Base-by-base conservation (phyloP, 1,140 invertebrate genomes). In the Trichomalopsis sarcophagae region DNA sequence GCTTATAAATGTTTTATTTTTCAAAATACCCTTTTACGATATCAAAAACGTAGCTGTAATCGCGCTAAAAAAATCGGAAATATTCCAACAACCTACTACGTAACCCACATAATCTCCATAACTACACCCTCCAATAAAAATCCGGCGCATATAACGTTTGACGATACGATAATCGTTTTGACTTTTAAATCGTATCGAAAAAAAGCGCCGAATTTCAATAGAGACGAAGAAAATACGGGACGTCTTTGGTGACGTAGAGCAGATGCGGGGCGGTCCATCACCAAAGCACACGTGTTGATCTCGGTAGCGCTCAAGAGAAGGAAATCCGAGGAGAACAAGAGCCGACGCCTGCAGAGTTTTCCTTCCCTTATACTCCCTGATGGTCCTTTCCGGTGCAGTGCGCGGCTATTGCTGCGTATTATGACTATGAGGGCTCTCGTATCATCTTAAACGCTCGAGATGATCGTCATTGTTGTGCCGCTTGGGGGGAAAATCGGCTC, bases 171-270 rank as follows among this genome's bases (percentile, higher is more conserved):
- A 30, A 71, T 30, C 44, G 74, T 9, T 47, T n/a, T 2, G 74
- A 76, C 74, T 76, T 76, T 76, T 44, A 76, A 50, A 77, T 50
- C n/a, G 27, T 36, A 27, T 77, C 14, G 27, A 62, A 62, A 17
- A 62, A 62, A n/a, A n/a, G 21, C 55, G 55, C 55, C 55, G 55
- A 62, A 30, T 73, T 73, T 73, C 69, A 36, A 21, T 36, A 33
- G 10, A 73, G 17, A 33, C 23, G 69, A 10, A 73, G 27, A 73
- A 36, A 73, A 73, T 73, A 73, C 27, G 33, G 69, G 69, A 30
- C 69, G 27, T 11, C 69, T 11, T 44, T 2, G 69, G 69, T 73
- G 33, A 73, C 27, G 69, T 33, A 73, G 2, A 62, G 7, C 55
- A 62, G 55, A 62, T 62, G 55, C 55, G 55, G 55, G 14, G 47